phyloP scores from a whole-genome alignment of 2,888 invertebrate genomes.

The Pteria penguin region DNA sequence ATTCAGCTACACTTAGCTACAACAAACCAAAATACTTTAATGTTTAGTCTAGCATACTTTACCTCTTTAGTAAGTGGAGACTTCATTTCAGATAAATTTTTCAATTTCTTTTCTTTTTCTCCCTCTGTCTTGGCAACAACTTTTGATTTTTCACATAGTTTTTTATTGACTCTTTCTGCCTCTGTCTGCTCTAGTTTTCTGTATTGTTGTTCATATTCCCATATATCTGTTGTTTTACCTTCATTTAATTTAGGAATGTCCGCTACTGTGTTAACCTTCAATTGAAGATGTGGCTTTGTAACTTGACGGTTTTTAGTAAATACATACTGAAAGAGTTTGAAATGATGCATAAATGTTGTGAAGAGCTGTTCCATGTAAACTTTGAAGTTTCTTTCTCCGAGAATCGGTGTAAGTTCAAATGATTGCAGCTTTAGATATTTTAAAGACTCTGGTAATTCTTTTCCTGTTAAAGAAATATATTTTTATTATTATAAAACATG shows the following conservation, averaged over 20 bases:
- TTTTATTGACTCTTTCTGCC: conserved; percentile 49
- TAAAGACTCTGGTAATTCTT: conserved; percentile 64
- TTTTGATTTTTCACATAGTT: conserved; percentile 50
- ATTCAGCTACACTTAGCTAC: too few species aligned
- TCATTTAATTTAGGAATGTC: conserved; percentile 51
- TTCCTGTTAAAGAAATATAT: conserved; percentile 51
- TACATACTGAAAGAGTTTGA: conserved; percentile 73
- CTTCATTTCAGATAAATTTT: conserved; percentile 33
- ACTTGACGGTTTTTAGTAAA: conserved; percentile 59
- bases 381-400: conserved; percentile 68
- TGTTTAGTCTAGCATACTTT: too few species aligned
- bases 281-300: conserved; percentile 47
- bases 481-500: too few species aligned
- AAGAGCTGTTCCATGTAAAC: conserved; percentile 71
- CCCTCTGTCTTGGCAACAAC: conserved; percentile 40
- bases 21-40: too few species aligned
- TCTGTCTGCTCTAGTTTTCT: conserved; percentile 62
- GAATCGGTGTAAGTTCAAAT: conserved; percentile 39
- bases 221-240: conserved; percentile 62
- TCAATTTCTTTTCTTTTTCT: conserved; percentile 33
- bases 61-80: conserved; percentile 63
- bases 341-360: conserved; percentile 71
- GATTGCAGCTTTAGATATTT: conserved; percentile 58
- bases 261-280: conserved; percentile 59
- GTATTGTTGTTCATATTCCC: conserved; percentile 71